phyloP scores from a whole-genome alignment of 37 sponge, comb jelly and placozoan species.

The Haliclona indistincta region DNA sequence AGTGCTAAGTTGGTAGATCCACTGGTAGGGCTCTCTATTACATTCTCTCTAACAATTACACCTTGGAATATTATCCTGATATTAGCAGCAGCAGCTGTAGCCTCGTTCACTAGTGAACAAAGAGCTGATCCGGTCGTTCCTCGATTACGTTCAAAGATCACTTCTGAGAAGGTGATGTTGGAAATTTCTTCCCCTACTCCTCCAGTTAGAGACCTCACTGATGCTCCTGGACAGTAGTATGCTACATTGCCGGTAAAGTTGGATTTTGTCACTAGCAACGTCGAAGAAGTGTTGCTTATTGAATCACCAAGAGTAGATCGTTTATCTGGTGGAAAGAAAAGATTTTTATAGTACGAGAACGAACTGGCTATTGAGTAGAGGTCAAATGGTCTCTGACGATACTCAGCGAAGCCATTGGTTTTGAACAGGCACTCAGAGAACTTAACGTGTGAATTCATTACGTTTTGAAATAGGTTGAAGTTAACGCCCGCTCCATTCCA shows the following conservation, averaged over 20 bases:
- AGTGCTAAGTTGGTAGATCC: not conserved
- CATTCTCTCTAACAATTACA: not conserved
- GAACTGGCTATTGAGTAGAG: not conserved
- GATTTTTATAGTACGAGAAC: not conserved
- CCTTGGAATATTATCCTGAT: not conserved
- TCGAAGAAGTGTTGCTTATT: not conserved
- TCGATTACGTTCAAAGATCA: not conserved
- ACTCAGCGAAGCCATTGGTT: not conserved
- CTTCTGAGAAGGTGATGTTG: not conserved
- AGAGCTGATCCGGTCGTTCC: not conserved
- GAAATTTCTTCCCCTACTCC: not conserved
- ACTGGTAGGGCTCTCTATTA: not conserved
- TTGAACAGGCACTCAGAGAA: conserved; percentile 15
- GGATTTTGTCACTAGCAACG: not conserved
- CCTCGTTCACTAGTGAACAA: not conserved
- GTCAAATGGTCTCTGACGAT: not conserved
- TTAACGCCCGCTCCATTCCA: conserved; percentile 2
- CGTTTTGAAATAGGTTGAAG: conserved; percentile 7
- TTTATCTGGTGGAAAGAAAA: not conserved
- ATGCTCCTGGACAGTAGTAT: not conserved
- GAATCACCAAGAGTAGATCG: not conserved
- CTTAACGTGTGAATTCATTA: not conserved
- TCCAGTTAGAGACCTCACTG: not conserved
- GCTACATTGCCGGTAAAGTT: not conserved
- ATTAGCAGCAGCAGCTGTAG: not conserved